A percentile compares a stretch with the other conserved stretches of the same genome.
These are phyloP conservation scores for Takifugu ocellatus DNA, from an alignment of 2,797 vertebrate species.

Conservation along the genomic window DNA sequence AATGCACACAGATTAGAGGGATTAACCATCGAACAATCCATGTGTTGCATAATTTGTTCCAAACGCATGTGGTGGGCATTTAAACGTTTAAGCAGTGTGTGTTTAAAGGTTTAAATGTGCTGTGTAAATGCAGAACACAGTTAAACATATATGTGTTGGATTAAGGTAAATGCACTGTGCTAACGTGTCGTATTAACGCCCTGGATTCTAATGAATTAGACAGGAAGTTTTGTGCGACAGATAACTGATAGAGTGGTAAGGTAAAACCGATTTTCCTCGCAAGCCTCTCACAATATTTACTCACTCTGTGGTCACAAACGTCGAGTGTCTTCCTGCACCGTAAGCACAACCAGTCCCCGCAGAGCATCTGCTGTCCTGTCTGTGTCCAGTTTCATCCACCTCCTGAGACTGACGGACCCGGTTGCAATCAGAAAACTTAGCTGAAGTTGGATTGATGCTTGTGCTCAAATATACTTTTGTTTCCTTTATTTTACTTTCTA, in stretches of 20 bases:
- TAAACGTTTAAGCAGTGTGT: conserved; percentile 67
- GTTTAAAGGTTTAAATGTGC: conserved; percentile 73
- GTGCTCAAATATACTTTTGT: conserved; percentile 24
- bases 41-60: conserved; percentile 33
- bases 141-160: conserved; percentile 25
- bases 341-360: conserved; percentile 47
- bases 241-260: conserved; percentile 74
- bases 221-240: conserved; percentile 62
- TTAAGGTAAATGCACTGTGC: conserved; percentile 37
- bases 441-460: conserved; percentile 69
- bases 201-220: conserved; percentile 65
- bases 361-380: conserved; percentile 37
- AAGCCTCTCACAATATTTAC: conserved; percentile 40
- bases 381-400: conserved; percentile 34
- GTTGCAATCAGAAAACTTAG: conserved; percentile 72
- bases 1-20: conserved; percentile 29
- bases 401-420: conserved; percentile 42
- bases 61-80: conserved; percentile 55
- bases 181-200: conserved; percentile 61
- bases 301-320: conserved; percentile 58
- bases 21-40: conserved; percentile 24
- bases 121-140: conserved; percentile 29
- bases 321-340: conserved; percentile 38
- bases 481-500: conserved; percentile 6
- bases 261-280: conserved; percentile 53